Evolutionary conservation across 2,888 invertebrate genomes (phyloP).

Genomic region (Andrena camellia): DNA sequence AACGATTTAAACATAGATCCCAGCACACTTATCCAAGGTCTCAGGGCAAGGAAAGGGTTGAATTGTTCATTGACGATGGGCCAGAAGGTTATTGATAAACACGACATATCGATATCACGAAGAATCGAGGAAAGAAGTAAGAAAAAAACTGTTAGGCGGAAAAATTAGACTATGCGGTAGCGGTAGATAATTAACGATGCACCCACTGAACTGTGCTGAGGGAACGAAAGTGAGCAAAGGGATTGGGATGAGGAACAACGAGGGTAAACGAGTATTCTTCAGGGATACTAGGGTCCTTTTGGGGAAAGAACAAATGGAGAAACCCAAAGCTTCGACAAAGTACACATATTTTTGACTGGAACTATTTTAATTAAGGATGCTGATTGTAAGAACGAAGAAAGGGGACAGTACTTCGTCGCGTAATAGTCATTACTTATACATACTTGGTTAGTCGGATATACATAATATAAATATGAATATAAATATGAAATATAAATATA

Average conservation of each 20-base stretch:
- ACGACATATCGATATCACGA: conserved; percentile 57
- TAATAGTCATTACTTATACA: conserved; percentile 61
- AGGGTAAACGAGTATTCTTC: conserved; percentile 9
- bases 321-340: conserved; percentile 72
- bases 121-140: not conserved
- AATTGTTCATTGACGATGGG: not conserved
- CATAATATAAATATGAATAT: conserved; percentile 61
- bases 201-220: conserved; percentile 8
- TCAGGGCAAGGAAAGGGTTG: conserved; percentile 1
- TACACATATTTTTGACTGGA: conserved; percentile 80
- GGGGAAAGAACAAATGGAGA: conserved; percentile 12
- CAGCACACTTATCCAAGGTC: not conserved
- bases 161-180: conserved; percentile 13
- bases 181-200: conserved; percentile 32
- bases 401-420: conserved; percentile 32
- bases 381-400: conserved; percentile 34
- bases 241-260: conserved; percentile 7
- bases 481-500: conserved; percentile 58
- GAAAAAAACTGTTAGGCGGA: conserved; percentile 1
- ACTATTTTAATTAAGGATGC: conserved; percentile 76
- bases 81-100: conserved; percentile 3
- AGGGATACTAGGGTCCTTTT: conserved; percentile 57
- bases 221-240: not conserved
- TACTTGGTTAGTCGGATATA: conserved; percentile 62
- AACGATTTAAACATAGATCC: not conserved